Percentiles rank a stretch among this genome's conserved stretches.
phyloP scores from a whole-genome alignment of 2,797 vertebrate species.

The Parauchenoglanis punctatus region DNA sequence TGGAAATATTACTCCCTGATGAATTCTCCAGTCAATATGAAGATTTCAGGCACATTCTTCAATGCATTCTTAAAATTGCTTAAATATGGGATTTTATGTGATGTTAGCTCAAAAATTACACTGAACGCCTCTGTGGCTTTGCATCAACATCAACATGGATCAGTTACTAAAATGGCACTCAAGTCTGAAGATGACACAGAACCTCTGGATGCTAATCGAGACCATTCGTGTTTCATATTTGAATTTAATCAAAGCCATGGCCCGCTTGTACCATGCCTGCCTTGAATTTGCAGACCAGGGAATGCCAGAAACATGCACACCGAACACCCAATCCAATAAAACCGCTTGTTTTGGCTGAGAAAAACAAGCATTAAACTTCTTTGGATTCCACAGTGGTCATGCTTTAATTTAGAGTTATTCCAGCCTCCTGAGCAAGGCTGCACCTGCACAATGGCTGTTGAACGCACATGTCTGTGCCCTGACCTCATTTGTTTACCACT shows the following conservation, averaged over 20 bases:
- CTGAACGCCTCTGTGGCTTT: background rate
- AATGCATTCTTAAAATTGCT: background rate
- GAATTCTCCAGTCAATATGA: background rate
- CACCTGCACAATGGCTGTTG: slow-evolving; percentile 75
- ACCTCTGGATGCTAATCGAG: slow-evolving; percentile 27
- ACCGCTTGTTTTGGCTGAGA: slow-evolving; percentile 68
- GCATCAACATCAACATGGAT: background rate
- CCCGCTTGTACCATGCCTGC: slow-evolving; percentile 61
- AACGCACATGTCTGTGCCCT: slow-evolving; percentile 70
- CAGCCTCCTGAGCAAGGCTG: slow-evolving; percentile 57
- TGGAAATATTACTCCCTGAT: background rate
- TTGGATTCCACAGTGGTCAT: slow-evolving; percentile 70
- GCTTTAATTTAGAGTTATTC: slow-evolving; percentile 70
- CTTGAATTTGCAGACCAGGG: slow-evolving; percentile 67
- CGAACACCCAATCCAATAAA: slow-evolving; percentile 77
- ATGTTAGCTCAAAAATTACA: background rate
- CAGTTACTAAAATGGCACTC: slow-evolving; percentile 20
- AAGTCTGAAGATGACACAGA: slow-evolving; percentile 31
- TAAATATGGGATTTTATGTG: background rate
- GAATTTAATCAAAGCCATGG: slow-evolving; percentile 76
- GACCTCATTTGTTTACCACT: slow-evolving; percentile 77
- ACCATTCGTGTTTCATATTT: slow-evolving; percentile 64
- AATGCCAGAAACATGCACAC: slow-evolving; percentile 73
- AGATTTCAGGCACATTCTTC: background rate
- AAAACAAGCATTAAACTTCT: slow-evolving; percentile 65